Evolutionary conservation across 2,113 vertebrate genomes (phyloP), one percentile per base, ranked within the genome.

Genomic region (Lonchura striata): DNA sequence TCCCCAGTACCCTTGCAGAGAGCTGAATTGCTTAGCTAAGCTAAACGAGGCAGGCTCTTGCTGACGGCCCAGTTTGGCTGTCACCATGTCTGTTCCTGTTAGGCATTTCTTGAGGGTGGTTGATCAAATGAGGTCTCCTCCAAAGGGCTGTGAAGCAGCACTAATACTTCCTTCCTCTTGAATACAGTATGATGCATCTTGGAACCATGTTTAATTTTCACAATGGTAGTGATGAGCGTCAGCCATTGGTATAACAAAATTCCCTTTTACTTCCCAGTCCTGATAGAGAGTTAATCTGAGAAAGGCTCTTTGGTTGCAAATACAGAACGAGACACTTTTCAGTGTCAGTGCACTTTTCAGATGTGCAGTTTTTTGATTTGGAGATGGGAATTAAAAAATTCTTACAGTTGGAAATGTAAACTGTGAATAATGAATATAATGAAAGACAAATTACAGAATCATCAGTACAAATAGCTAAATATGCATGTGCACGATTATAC

Each of bases 181-280:
- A 27, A 68, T 76, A 53, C 39, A 63, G 25, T 4, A 12, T 15
- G 61, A 25, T 82, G 53, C 24, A 5, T 24, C 68, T 56, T 76
- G 37, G 41, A 85, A 30, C 75, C 8, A 0, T 4, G 13, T 85
- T 87, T 68, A 9, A 17, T 69, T 87, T 56, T 81, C 17, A 2
- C 20, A 31, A 33, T 11, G 12, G 27, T n/a, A 17, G n/a, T 49
- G 49, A 27, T 56, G 49, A 79, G 13, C 37, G 9, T 63, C 71
- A 91, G 41, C 41, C 10, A 2, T 6, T 12, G 37, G 27, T 69
- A 9, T 23, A 66, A 70, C 13, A 41, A 49, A 72, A 57, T 61
- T 28, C 18, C 3, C 0, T 0, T 63, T 93, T 0, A 0, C 24
- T 92, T 85, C 44, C 30, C 33, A 39, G 0, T 75, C 23, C 22